Evolutionary conservation across 2,113 vertebrate species (phyloP), one percentile per base, ranked within the genome.

Genomic region (Tychaedon coryphoeus): DNA sequence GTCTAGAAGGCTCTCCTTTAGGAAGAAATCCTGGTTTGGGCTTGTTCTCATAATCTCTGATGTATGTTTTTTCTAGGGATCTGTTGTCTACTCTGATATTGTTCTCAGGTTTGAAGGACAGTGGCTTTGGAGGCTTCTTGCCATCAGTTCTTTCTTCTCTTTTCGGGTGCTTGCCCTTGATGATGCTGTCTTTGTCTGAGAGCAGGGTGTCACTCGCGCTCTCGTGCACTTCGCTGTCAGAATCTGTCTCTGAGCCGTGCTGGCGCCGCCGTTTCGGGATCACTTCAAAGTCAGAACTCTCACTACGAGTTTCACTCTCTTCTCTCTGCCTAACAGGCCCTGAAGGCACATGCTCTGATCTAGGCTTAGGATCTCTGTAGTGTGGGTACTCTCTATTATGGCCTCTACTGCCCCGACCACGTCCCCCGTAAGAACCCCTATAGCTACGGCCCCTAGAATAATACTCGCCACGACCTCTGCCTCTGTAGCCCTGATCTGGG

Each of bases 241-340:
- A 99, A 94, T 99, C 99, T 0, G 99, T 99, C 97, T 99, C 99
- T 2, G 99, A 99, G 56, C 99, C 99, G 2, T 99, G 98, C 48
- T 99, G 98, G 6, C 99, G 97, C 18, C 99, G 97, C 13, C 99
- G 98, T 90, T 99, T 99, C 6, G 99, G 99, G 87, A 99, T 97
- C 6, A 99, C 98, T 94, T 99, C 99, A 93, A 99, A 99, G 96
- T 99, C 99, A 3, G 99, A 99, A 95, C 99, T 99, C 96, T 99
- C 99, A 17, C 99, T 99, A 29, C 99, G 99, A 4, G 99, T 99
- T 96, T 99, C 99, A 15, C 99, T 99, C 96, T 99, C 99, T 88
- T 99, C 99, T 47, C 99, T 97, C 84, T 99, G 99, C 51, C 99
- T 98, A 36, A 97, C 97, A 54, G 98, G 98, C 15, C 97, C 98